Evolutionary conservation across 2,797 vertebrate species (phyloP).

Genomic region (Philypnodon macrostomus): DNA sequence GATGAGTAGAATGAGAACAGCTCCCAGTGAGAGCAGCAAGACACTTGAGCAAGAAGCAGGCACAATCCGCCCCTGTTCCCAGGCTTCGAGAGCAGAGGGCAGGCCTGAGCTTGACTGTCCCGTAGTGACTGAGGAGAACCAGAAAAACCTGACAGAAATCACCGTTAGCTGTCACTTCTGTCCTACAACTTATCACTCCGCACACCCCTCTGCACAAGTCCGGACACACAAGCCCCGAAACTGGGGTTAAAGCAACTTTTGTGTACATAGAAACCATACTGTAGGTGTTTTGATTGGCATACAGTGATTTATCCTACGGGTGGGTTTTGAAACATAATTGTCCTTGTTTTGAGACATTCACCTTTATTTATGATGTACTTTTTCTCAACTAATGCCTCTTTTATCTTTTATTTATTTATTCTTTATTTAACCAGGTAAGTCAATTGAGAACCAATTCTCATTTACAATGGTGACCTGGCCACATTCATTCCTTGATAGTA

Average conservation of each 20-base stretch:
- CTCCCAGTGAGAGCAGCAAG: conserved; percentile 66
- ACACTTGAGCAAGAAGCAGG: conserved; percentile 60
- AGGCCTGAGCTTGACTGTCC: conserved; percentile 72
- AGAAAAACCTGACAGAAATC: conserved; percentile 72
- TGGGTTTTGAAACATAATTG: too few species aligned
- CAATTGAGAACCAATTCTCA: too few species aligned
- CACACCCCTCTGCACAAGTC: conserved; percentile 56
- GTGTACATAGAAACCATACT: conserved; percentile 22
- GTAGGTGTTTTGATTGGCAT: conserved; percentile 17
- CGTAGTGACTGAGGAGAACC: conserved; percentile 61
- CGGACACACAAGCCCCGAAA: conserved; percentile 45
- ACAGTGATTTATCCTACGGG: conserved; percentile 5
- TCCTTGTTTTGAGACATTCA: conserved; percentile 46
- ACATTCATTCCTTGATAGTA: too few species aligned
- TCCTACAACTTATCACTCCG: conserved; percentile 31
- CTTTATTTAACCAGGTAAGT: too few species aligned
- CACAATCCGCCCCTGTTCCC: conserved; percentile 71
- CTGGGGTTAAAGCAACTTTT: conserved; percentile 30
- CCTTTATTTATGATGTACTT: too few species aligned
- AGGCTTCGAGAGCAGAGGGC: conserved; percentile 65
- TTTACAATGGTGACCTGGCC: too few species aligned
- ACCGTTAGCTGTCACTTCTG: conserved; percentile 76
- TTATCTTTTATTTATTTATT: too few species aligned
- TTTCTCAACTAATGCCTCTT: too few species aligned
- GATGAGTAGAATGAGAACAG: conserved; percentile 79